Percentiles rank a stretch among this genome's conserved stretches.
phyloP scores from a whole-genome alignment of 1,140 invertebrate species.

The Zophobas morio region DNA sequence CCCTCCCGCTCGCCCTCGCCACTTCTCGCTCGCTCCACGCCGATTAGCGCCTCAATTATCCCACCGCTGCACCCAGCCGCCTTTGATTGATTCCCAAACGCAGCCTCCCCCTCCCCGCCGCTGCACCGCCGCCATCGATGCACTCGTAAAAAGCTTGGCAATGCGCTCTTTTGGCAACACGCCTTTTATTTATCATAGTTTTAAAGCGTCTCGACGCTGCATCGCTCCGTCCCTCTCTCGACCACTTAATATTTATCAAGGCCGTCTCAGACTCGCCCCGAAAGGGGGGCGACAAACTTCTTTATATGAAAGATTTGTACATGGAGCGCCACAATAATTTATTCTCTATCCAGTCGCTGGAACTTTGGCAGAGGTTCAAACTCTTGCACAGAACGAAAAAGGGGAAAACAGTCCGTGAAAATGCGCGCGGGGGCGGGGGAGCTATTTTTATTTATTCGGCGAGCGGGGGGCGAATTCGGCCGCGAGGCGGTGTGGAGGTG shows the following conservation, averaged over 20 bases:
- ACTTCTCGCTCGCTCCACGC: too few relatives aligned
- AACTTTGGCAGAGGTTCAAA: constrained; percentile 47
- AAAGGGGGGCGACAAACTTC: constrained; percentile 34
- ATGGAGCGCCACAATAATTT: constrained; percentile 37
- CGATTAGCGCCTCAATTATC: too few relatives aligned
- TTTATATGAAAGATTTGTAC: constrained; percentile 39
- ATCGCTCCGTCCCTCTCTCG: constrained; percentile 21
- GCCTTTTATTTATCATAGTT: constrained; percentile 37
- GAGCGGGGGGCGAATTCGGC: neutral
- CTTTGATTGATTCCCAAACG: neutral
- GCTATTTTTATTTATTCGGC: too few relatives aligned
- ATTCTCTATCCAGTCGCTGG: constrained; percentile 33
- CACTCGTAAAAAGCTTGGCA: constrained; percentile 39
- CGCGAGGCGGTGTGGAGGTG: neutral
- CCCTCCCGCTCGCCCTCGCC: too few relatives aligned
- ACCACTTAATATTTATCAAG: constrained; percentile 34
- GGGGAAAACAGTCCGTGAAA: constrained; percentile 37
- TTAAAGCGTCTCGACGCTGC: constrained; percentile 33
- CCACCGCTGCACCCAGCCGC: too few relatives aligned
- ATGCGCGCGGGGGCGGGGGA: neutral
- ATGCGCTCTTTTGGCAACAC: constrained; percentile 28
- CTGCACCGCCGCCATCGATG: constrained; percentile 17
- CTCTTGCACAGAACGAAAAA: constrained; percentile 21
- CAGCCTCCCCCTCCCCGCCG: too few relatives aligned
- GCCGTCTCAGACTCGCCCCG: constrained; percentile 19